Base-by-base conservation (phyloP, 2,888 invertebrate species). In the Nemoura dubitans region DNA sequence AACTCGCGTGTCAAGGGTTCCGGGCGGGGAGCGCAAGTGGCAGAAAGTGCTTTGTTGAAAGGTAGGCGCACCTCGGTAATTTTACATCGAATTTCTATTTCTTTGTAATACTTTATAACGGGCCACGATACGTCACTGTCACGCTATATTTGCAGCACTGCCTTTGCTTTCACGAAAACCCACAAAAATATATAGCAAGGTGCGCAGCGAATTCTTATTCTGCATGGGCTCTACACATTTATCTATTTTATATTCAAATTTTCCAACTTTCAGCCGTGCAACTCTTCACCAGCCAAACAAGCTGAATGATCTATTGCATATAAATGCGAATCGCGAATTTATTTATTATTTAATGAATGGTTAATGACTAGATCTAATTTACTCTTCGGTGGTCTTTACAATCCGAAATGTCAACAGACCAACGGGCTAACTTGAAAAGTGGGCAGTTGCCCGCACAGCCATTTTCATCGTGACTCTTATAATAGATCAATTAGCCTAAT, bases 401-500 rank as follows among this genome's bases (percentile, higher is more conserved):
- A 27, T 81, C 16, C 81, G 26, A n/a, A 84, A 84, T 84, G 84
- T 84, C 84, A 84, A 59, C 84, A 59, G 29, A 25, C 27, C 59
- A n/a, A 28, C 27, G 42, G 25, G 59, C 43, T 42, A 83, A 59
- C 25, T 42, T 42, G 59, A 42, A 42, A 83, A 83, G 43, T 84
- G 76, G 84, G 10, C n/a, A 29, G 76, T 6, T 84, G 14, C 76
- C 36, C 26, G 36, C 76, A 36, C 30, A 77, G 42, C 28, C 59
- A 59, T 29, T 27, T 36, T 28, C 80, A 36, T 86, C 86, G 86
- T 86, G 86, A 86, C 85, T 86, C 59, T 83, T 76, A 76, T 87
- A 87, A 87, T 87, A 78, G 87, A 78, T 87, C 87, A 87, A 87
- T 87, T 87, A 87, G 86, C 21, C 87, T 87, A 87, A 87, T 87